These are phyloP conservation scores for Aporrectodea caliginosa DNA, from an alignment of 1,140 invertebrate species.

Conservation along the genomic window DNA sequence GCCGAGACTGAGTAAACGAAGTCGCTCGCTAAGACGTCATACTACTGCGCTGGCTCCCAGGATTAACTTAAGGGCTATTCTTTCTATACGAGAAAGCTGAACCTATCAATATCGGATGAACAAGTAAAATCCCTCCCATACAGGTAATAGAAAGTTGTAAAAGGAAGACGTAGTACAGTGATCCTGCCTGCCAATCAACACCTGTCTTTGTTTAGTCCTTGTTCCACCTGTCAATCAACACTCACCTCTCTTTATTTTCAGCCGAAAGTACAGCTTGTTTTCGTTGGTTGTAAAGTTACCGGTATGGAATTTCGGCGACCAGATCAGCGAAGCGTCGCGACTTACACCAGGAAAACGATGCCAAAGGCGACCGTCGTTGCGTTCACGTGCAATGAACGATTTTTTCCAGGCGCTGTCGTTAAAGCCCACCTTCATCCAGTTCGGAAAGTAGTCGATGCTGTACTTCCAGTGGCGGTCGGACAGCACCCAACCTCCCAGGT, in stretches of 20 bases:
- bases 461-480: neutral
- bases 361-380: neutral
- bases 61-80: no score
- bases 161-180: no score
- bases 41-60: no score
- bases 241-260: neutral
- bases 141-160: no score
- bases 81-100: no score
- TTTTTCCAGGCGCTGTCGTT: neutral
- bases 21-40: no score
- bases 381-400: neutral
- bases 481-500: neutral
- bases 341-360: neutral
- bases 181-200: no score
- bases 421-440: neutral
- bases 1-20: no score
- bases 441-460: neutral
- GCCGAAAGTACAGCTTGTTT: neutral
- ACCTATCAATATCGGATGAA: no score
- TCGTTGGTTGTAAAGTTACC: neutral
- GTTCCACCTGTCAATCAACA: no score
- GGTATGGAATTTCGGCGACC: neutral
- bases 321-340: neutral
- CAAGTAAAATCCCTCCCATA: no score
- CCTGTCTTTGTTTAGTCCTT: no score